Evolutionary conservation across 2,888 invertebrate species (phyloP).

Genomic region (Drosophila hamatofila): DNA sequence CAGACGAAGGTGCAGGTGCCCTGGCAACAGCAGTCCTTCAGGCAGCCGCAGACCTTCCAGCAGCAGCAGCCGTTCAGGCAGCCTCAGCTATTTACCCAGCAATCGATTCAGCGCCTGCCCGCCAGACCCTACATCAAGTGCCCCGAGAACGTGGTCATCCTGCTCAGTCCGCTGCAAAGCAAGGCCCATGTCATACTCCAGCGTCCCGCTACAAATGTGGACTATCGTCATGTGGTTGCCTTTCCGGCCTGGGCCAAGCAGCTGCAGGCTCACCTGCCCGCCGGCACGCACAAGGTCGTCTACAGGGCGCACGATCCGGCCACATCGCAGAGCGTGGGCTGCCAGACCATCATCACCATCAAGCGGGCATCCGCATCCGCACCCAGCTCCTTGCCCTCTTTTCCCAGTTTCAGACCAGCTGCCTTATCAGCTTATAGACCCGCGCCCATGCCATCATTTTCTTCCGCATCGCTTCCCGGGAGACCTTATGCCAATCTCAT

Average conservation of each 20-base stretch:
- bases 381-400: slow-evolving; percentile 53
- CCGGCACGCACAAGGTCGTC: slow-evolving; percentile 87
- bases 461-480: neutral
- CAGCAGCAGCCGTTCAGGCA: slow-evolving; percentile 8
- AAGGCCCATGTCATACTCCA: slow-evolving; percentile 85
- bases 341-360: slow-evolving; percentile 88
- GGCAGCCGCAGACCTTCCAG: neutral
- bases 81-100: slow-evolving; percentile 8
- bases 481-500: slow-evolving; percentile 19
- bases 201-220: slow-evolving; percentile 88
- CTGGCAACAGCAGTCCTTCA: slow-evolving; percentile 21
- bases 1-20: neutral
- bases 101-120: slow-evolving; percentile 1
- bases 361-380: slow-evolving; percentile 85
- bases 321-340: slow-evolving; percentile 87
- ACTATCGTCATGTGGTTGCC: slow-evolving; percentile 88
- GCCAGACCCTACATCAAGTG: slow-evolving; percentile 88
- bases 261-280: slow-evolving; percentile 87
- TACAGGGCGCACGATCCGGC: slow-evolving; percentile 88
- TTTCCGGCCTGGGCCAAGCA: slow-evolving; percentile 88
- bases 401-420: neutral
- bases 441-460: neutral
- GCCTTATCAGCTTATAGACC: neutral
- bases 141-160: slow-evolving; percentile 87
- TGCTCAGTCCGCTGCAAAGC: slow-evolving; percentile 85